Conservation (phyloP, 2,888 invertebrate species). For the Nebria salina region DNA sequence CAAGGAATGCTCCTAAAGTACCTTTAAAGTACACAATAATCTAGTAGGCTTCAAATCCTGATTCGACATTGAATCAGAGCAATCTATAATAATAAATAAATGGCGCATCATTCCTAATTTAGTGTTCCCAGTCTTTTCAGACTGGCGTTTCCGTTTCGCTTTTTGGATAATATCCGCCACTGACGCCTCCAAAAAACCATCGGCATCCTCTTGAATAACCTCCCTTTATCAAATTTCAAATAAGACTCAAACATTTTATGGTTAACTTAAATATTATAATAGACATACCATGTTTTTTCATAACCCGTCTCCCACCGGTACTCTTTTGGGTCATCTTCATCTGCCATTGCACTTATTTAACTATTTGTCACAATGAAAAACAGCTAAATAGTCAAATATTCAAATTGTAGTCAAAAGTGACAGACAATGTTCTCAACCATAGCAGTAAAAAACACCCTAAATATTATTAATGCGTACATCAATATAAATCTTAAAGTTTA, state of each 20-base stretch:
- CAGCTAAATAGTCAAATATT: not conserved
- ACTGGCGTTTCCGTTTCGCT: constrained; percentile 82
- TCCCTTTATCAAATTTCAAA: constrained; percentile 72
- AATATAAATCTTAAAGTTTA: not conserved
- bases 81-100: constrained; percentile 89
- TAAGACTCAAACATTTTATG: not conserved
- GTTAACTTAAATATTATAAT: constrained; percentile 2
- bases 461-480: not conserved
- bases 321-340: constrained; percentile 86
- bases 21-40: constrained; percentile 74
- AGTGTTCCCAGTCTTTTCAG: constrained; percentile 78
- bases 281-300: constrained; percentile 87
- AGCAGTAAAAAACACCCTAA: not conserved
- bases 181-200: constrained; percentile 89
- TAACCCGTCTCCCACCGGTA: constrained; percentile 96
- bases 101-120: constrained; percentile 99
- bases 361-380: not conserved
- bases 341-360: constrained; percentile 67
- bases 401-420: not conserved
- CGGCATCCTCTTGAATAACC: constrained; percentile 95
- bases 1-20: not conserved
- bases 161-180: constrained; percentile 92
- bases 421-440: not conserved
- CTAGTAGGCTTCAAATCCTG: constrained; percentile 96
- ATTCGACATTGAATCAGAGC: constrained; percentile 93